A percentile compares a stretch with the other conserved stretches of the same genome.
phyloP scores from a whole-genome alignment of 2,113 vertebrate species.

The Scolopax mira region DNA sequence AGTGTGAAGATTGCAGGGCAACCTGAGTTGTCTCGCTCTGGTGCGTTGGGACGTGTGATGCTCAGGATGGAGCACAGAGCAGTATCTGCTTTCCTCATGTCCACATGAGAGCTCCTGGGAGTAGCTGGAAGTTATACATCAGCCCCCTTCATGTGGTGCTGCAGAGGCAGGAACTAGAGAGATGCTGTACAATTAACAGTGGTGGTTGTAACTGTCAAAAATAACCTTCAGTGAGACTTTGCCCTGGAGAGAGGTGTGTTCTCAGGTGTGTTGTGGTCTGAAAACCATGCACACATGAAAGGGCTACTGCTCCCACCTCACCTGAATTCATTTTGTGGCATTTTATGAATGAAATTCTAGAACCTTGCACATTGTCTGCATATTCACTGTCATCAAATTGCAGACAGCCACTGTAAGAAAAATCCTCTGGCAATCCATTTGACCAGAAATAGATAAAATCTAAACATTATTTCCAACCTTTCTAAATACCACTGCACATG shows the following conservation, averaged over 20 bases:
- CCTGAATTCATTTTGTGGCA: not conserved
- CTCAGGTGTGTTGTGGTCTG: not conserved
- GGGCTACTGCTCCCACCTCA: not conserved
- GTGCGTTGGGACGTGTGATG: not conserved
- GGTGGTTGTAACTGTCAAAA: not conserved
- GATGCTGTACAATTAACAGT: not conserved
- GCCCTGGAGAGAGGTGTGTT: not conserved
- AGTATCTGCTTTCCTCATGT: not conserved
- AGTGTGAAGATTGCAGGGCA: too few relatives aligned
- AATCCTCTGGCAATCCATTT: not conserved
- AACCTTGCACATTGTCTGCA: not conserved
- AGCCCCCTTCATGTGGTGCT: not conserved
- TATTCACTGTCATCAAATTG: not conserved
- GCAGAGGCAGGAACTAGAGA: not conserved
- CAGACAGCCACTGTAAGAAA: not conserved
- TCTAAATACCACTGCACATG: conserved; percentile 49
- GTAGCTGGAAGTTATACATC: rapidly evolving
- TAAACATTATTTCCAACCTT: conserved; percentile 25
- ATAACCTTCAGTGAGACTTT: not conserved
- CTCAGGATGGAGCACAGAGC: not conserved
- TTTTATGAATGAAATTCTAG: conserved; percentile 4
- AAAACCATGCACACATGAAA: rapidly evolving
- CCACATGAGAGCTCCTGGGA: not conserved
- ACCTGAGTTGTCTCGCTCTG: too few relatives aligned
- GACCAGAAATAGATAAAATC: not conserved